Evolutionary conservation across 35 echinoderm and acorn worm genomes (phyloP).

Genomic region (Heliocidaris erythrogramma): DNA sequence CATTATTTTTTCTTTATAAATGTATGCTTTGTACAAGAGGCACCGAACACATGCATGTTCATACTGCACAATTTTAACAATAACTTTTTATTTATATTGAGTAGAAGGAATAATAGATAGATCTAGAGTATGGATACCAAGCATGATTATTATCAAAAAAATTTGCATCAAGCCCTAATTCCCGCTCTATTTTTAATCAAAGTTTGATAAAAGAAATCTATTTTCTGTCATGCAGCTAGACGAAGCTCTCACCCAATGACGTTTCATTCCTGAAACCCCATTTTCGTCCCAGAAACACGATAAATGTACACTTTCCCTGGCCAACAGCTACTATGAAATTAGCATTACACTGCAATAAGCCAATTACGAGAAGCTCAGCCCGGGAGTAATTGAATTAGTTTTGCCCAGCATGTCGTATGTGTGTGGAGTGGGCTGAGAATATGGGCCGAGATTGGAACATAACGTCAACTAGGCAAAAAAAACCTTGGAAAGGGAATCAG

Average conservation of each 20-base stretch:
- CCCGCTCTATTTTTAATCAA: too few relatives aligned
- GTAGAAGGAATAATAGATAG: too few relatives aligned
- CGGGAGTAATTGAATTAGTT: neutral
- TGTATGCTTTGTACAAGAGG: too few relatives aligned
- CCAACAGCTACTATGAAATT: conserved; percentile 10
- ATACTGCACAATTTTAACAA: too few relatives aligned
- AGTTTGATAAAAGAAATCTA: too few relatives aligned
- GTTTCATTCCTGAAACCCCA: neutral
- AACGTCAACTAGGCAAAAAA: neutral
- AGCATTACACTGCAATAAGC: conserved; percentile 2
- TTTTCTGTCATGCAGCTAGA: too few relatives aligned
- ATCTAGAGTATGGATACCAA: too few relatives aligned
- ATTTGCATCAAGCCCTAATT: too few relatives aligned
- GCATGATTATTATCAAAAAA: too few relatives aligned
- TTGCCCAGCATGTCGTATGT: neutral
- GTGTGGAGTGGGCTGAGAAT: neutral
- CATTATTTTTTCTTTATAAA: too few relatives aligned
- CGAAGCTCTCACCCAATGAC: neutral
- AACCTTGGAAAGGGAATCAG: neutral
- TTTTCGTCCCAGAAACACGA: neutral
- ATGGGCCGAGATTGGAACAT: neutral
- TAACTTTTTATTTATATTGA: too few relatives aligned
- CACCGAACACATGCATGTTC: too few relatives aligned
- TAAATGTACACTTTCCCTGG: neutral
- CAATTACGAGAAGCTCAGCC: neutral